These are phyloP conservation scores for Drosophila mercatorum DNA, from an alignment of 2,888 invertebrate species.

Conservation along the genomic window DNA sequence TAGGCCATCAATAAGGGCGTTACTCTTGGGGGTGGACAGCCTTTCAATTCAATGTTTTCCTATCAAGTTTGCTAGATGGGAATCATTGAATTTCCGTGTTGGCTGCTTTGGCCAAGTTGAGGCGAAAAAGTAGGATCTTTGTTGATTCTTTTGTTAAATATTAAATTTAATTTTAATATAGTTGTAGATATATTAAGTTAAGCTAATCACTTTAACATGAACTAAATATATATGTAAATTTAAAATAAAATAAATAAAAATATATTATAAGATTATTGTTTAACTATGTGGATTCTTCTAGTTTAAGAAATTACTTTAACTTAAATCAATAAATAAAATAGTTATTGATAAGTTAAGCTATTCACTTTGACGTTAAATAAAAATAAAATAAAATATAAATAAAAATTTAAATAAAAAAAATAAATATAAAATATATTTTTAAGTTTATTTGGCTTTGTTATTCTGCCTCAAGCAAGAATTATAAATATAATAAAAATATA, in stretches of 20 bases:
- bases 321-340: background rate
- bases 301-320: too few species aligned
- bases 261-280: too few species aligned
- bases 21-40: constrained; percentile 12
- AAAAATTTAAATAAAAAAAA: background rate
- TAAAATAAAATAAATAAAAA: too few species aligned
- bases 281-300: too few species aligned
- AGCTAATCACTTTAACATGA: too few species aligned
- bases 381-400: background rate
- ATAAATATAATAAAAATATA: too few species aligned
- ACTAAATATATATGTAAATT: too few species aligned
- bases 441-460: too few species aligned
- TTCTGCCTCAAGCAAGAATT: too few species aligned
- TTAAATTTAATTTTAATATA: background rate
- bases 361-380: too few species aligned
- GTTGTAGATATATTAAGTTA: background rate
- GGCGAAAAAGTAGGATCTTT: background rate
- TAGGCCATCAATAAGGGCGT: constrained; percentile 61
- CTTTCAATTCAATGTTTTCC: constrained; percentile 32
- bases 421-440: too few species aligned
- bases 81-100: constrained; percentile 53
- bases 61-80: constrained; percentile 41
- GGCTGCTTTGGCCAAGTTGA: constrained; percentile 17
- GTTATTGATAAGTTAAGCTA: background rate
- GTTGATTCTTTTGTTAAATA: background rate